These are phyloP conservation scores for Cheilosia soror DNA, from an alignment of 2,888 invertebrate genomes.

Conservation along the genomic window DNA sequence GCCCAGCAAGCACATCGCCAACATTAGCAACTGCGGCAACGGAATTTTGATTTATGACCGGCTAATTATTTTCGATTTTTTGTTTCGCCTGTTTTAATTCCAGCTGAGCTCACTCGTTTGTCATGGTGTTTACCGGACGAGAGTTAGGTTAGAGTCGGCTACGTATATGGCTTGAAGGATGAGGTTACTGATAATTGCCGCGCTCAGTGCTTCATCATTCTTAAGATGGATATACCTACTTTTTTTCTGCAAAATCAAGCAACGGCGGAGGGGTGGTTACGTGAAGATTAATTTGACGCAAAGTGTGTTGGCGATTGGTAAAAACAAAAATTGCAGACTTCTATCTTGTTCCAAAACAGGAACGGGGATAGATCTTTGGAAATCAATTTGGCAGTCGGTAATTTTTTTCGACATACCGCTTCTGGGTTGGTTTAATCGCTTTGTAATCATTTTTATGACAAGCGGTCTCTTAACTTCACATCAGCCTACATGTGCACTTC, in stretches of 20 bases:
- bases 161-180: constrained; percentile 12
- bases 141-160: background rate
- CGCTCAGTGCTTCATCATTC: constrained; percentile 64
- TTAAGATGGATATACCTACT: constrained; percentile 24
- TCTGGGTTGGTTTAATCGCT: no score
- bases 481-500: background rate
- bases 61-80: constrained; percentile 65
- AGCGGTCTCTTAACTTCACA: no score
- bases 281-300: constrained; percentile 44
- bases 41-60: constrained; percentile 71
- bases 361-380: no score
- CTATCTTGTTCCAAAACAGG: no score
- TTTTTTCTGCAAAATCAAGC: background rate
- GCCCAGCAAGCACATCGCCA: constrained; percentile 14
- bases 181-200: constrained; percentile 58
- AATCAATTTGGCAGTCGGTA: no score
- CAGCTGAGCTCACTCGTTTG: constrained; percentile 45
- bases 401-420: no score
- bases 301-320: constrained; percentile 49
- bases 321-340: background rate
- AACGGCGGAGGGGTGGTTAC: constrained; percentile 13
- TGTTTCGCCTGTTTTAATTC: constrained; percentile 51
- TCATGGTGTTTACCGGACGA: constrained; percentile 41
- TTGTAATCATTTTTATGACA: no score
- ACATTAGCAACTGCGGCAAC: constrained; percentile 51